Evolutionary conservation across 1,140 invertebrate genomes (phyloP), one percentile per base, ranked within the genome.

Genomic region (Drosophila miranda): DNA sequence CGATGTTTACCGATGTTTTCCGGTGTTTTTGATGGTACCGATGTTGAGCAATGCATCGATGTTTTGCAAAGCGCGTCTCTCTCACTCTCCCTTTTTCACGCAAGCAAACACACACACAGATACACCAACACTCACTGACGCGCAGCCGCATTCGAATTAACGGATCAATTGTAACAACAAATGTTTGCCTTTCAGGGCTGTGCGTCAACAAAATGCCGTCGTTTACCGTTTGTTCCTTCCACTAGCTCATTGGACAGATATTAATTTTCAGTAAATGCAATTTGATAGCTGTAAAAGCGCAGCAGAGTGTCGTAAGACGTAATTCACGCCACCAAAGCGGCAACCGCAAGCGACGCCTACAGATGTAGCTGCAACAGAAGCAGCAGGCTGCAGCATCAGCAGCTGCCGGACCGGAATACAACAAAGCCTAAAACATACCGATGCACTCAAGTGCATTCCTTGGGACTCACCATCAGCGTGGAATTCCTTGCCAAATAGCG

Each of bases 101-200:
- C 34, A 38, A 19, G 2, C 19, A 19, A 19, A 19, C 19, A 19
- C 2, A 19, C 19, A 19, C 19, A 19, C 19, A 16, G 16, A 16
- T 1, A 16, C 16, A 16, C 16, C 16, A 16, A 16, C 16, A 16
- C 16, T 16, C 34, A 38, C 11, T 72, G 44, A 48, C 55, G 44
- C 55, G 43, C 55, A 57, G 48, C 19, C 52, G 11, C 23, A 52
- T 83, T 84, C 68, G 49, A 84, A 84, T 77, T 84, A 84, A 84
- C 81, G 80, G 80, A 83, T 79, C 80, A 62, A 75, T 66, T 49
- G 70, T 64, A 79, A 76, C 60, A 84, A 78, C 76, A 86, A 84
- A 86, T 80, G 78, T 75, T 87, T 74, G 62, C 63, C 57, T 52
- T 54, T 50, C 11, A 34, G 51, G 60, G 66, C 43, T 56, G 49